These are phyloP conservation scores for Catajapyx aquilonaris DNA, from an alignment of 1,140 invertebrate species.

Conservation along the genomic window DNA sequence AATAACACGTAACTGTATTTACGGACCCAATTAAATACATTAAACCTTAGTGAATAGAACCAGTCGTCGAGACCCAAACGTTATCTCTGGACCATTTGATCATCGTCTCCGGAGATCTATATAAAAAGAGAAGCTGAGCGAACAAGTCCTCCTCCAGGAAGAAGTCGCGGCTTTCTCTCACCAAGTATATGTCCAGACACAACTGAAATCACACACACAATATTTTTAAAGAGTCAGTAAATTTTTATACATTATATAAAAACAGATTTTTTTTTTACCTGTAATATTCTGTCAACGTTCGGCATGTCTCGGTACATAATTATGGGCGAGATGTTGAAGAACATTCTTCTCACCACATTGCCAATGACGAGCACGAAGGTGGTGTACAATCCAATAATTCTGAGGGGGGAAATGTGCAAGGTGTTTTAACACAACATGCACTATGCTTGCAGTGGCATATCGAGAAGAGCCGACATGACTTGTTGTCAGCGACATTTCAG, in stretches of 20 bases:
- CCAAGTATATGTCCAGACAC: slow-evolving; percentile 1
- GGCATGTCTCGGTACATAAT: slow-evolving; percentile 40
- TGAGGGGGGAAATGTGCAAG: slow-evolving; percentile 9
- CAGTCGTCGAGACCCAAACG: too few relatives aligned
- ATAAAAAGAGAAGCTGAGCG: not conserved
- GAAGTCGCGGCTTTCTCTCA: slow-evolving; percentile 1
- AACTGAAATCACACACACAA: too few relatives aligned
- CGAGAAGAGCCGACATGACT: too few relatives aligned
- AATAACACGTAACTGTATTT: too few relatives aligned
- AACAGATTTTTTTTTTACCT: too few relatives aligned
- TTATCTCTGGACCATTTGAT: not conserved
- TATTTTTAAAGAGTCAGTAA: too few relatives aligned
- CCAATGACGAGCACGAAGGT: slow-evolving; percentile 36
- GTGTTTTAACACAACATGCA: too few relatives aligned
- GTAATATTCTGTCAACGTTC: slow-evolving; percentile 32
- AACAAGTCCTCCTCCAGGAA: not conserved
- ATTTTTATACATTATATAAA: too few relatives aligned
- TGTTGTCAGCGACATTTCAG: too few relatives aligned
- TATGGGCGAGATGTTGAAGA: slow-evolving; percentile 25
- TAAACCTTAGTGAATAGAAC: too few relatives aligned
- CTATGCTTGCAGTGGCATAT: too few relatives aligned
- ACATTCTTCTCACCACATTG: slow-evolving; percentile 28
- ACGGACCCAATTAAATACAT: too few relatives aligned
- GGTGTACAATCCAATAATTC: slow-evolving; percentile 38
- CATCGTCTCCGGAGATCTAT: not conserved